These are phyloP conservation scores for Danaus plexippus DNA, from an alignment of 1,140 invertebrate species.

Conservation along the genomic window DNA sequence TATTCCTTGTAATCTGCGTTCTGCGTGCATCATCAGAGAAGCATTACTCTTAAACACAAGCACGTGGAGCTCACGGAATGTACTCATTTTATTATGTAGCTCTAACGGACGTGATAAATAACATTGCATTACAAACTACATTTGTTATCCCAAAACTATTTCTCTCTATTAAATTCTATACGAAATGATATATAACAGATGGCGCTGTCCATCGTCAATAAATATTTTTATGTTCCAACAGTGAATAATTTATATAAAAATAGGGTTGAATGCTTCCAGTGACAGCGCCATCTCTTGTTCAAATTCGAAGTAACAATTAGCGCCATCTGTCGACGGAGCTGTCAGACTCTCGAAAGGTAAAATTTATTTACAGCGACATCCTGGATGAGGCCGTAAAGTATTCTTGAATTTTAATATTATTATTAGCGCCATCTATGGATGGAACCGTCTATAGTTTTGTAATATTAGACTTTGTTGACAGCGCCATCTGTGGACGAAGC, in stretches of 20 bases:
- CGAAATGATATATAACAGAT: slow-evolving; percentile 2
- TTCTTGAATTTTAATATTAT: background rate
- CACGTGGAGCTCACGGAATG: no score
- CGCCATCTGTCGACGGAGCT: slow-evolving; percentile 21
- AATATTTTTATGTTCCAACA: no score
- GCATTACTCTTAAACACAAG: no score
- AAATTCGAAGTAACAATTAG: slow-evolving; percentile 15
- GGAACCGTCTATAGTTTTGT: no score
- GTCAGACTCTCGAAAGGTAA: background rate
- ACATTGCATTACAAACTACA: background rate
- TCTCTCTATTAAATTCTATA: slow-evolving; percentile 2
- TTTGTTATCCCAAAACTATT: background rate
- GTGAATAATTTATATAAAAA: slow-evolving; percentile 4
- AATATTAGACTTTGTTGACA: background rate
- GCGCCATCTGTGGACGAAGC: slow-evolving; percentile 2
- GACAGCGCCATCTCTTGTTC: slow-evolving; percentile 11
- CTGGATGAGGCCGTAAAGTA: background rate
- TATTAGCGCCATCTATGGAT: slow-evolving; percentile 4
- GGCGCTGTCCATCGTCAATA: no score
- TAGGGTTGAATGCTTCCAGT: slow-evolving; percentile 10
- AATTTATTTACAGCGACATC: background rate
- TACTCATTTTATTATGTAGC: no score
- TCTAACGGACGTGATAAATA: no score
- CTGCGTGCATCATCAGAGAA: no score
- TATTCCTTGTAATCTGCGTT: no score